Evolutionary conservation across 2,113 vertebrate species (phyloP).

Genomic region (Cisticola juncidis): DNA sequence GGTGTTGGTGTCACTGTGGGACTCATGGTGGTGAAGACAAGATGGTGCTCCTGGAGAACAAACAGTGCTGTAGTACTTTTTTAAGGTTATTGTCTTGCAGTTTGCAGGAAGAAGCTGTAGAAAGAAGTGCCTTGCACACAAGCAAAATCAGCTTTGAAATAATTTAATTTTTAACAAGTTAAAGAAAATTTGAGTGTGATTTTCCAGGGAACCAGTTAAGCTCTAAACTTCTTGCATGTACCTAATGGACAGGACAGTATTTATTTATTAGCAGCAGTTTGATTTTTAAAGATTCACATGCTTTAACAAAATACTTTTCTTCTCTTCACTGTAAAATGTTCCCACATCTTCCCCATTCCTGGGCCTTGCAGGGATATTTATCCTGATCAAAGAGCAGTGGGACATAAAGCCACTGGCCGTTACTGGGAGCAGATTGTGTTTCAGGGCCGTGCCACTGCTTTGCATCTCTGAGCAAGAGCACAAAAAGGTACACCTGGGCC

Average conservation of each 20-base stretch:
- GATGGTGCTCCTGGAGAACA: not conserved
- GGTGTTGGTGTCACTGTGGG: not conserved
- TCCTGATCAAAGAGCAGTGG: not conserved
- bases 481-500: not conserved
- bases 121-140: not conserved
- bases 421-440: not conserved
- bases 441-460: not conserved
- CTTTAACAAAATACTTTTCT: not conserved
- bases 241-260: not conserved
- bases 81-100: not conserved
- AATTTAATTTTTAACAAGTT: not conserved
- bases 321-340: not conserved
- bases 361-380: not conserved
- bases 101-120: not conserved
- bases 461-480: not conserved
- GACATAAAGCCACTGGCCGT: not conserved
- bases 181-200: not conserved
- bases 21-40: rapidly evolving
- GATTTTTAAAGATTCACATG: not conserved
- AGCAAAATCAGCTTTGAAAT: not conserved
- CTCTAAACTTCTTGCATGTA: not conserved
- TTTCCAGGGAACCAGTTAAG: not conserved
- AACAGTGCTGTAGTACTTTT: not conserved
- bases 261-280: not conserved
- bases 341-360: not conserved